Evolutionary conservation across 2,113 vertebrate species (phyloP).

Genomic region (Montifringilla adamsi): DNA sequence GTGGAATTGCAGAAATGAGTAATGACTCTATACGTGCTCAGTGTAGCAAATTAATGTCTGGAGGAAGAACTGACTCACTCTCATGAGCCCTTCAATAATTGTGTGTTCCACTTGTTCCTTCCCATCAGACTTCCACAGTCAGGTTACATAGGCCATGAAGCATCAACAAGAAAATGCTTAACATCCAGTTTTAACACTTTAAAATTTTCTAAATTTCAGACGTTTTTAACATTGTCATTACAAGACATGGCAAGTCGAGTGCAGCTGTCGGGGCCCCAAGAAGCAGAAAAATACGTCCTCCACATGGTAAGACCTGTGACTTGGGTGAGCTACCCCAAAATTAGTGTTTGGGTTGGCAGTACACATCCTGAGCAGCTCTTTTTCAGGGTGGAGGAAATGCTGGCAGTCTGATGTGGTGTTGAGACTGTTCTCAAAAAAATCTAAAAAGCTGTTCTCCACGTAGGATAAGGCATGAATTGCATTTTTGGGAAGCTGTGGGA

Average conservation of each 20-base stretch:
- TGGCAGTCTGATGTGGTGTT: neutral
- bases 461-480: neutral
- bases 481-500: neutral
- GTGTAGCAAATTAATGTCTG: neutral
- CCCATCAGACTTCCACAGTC: neutral
- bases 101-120: neutral
- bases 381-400: neutral
- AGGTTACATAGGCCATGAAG: neutral
- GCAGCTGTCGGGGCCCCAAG: conserved; percentile 93
- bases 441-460: neutral
- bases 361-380: neutral
- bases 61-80: neutral
- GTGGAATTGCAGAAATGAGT: neutral
- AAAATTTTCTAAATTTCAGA: conserved; percentile 76
- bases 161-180: neutral
- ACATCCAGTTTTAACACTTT: neutral
- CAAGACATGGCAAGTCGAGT: conserved; percentile 99
- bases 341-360: neutral
- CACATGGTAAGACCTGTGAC: conserved; percentile 87
- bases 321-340: neutral
- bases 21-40: rapidly evolving
- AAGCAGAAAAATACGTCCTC: conserved; percentile 98
- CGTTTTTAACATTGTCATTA: conserved; percentile 95
- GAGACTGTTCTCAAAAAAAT: neutral
- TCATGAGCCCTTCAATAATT: neutral